These are phyloP conservation scores for Rhaphigaster nebulosa DNA, from an alignment of 2,888 invertebrate species.

Conservation along the genomic window DNA sequence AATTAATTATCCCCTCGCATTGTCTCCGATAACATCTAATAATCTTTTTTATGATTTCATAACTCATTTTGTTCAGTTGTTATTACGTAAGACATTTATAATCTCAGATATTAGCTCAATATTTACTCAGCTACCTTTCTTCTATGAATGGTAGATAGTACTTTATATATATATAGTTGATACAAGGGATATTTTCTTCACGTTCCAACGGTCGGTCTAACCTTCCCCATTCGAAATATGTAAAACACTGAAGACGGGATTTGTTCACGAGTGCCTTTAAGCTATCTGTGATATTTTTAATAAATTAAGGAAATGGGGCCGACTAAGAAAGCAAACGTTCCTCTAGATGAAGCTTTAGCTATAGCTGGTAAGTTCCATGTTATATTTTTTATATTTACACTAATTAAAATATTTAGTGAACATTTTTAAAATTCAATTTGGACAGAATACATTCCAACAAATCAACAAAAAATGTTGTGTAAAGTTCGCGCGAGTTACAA, in stretches of 20 bases:
- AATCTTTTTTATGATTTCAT: neutral
- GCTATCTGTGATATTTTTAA: slow-evolving; percentile 15
- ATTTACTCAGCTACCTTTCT: neutral
- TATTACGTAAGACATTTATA: neutral
- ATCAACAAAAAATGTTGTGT: too few relatives aligned
- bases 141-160: neutral
- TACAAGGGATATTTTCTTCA: neutral
- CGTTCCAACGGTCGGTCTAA: neutral
- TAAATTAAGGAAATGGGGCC: neutral
- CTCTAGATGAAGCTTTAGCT: slow-evolving; percentile 18
- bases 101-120: neutral
- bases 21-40: neutral
- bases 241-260: neutral
- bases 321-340: slow-evolving; percentile 24
- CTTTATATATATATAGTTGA: neutral
- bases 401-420: too few relatives aligned
- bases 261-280: neutral
- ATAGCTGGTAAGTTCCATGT: neutral
- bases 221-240: neutral
- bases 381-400: too few relatives aligned
- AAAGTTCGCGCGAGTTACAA: too few relatives aligned
- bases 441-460: neutral
- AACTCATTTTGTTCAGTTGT: neutral
- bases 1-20: neutral
- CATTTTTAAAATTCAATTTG: too few relatives aligned